Evolutionary conservation across 2,113 vertebrate species (phyloP).

Genomic region (Steatornis caripensis): DNA sequence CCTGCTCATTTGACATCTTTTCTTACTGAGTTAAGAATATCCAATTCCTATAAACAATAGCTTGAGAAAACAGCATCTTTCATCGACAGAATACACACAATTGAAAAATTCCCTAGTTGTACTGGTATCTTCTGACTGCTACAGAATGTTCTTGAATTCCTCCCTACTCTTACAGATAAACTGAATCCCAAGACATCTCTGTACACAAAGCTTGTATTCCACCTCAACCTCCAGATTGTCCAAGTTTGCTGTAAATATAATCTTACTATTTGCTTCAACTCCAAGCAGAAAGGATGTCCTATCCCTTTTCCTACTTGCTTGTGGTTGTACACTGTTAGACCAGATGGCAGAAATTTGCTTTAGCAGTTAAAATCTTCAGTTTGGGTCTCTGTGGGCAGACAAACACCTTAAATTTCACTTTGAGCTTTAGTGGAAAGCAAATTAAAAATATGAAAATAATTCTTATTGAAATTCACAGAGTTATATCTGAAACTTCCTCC

Average conservation of each 20-base stretch:
- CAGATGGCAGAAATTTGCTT: constrained; percentile 1
- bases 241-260: background rate
- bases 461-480: background rate
- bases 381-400: background rate
- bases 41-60: background rate
- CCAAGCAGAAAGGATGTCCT: background rate
- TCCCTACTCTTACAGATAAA: background rate
- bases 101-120: background rate
- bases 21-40: background rate
- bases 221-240: background rate
- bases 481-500: background rate
- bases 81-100: background rate
- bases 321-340: background rate
- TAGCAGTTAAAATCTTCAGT: background rate
- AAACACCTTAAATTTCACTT: background rate
- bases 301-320: background rate
- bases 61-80: background rate
- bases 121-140: background rate
- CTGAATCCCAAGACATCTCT: background rate
- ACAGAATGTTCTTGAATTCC: background rate
- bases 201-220: background rate
- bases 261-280: background rate
- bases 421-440: background rate
- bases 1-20: background rate
- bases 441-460: background rate